Base-by-base conservation (phyloP, 2,888 invertebrate genomes). In the Clistopyga incitator region DNA sequence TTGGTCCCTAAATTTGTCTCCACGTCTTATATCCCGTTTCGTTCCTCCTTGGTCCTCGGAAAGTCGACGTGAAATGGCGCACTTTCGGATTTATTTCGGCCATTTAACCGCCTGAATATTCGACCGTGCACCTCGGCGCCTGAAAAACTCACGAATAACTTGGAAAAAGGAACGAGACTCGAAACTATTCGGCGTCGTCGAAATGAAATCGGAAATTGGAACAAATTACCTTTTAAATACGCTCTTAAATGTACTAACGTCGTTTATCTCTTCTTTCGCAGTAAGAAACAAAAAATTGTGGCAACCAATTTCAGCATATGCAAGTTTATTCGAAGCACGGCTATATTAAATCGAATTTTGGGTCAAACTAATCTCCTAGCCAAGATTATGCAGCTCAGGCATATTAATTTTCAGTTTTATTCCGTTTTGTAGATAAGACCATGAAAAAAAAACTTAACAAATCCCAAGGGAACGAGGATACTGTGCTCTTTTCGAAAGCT, bases 1-100 rank as follows among this genome's bases (percentile, higher is more conserved):
- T 85, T 87, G 85, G 84, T 85, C 80, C 78, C 82, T 84, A 86
- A 86, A 87, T 86, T 88, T 83, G 83, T 86, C 82, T 81, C 70
- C 25, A 56, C 80, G 81, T 79, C 86, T 85, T 83, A 81, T 65
- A 79, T 83, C 81, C 83, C 77, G 74, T 84, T 84, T 82, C 84
- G 72, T 56, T 71, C 71, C 45, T 61, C 25, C 70, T 67, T 56
- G 59, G 70, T 80, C 79, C 54, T 75, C 68, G 45, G 45, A 50
- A 50, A 67, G 67, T 72, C 68, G 78, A 78, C 74, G 64, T 65
- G 78, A 85, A 84, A 80, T 72, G 84, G 77, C 50, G 81, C 75
- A 70, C 81, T 78, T 84, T 84, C 72, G 77, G 85, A 88, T 88
- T 88, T 88, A 87, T 87, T 86, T 80, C 52, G 50, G 76, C 64